phyloP scores from a whole-genome alignment of 2,888 invertebrate species.

The Drosophila nigricruria region DNA sequence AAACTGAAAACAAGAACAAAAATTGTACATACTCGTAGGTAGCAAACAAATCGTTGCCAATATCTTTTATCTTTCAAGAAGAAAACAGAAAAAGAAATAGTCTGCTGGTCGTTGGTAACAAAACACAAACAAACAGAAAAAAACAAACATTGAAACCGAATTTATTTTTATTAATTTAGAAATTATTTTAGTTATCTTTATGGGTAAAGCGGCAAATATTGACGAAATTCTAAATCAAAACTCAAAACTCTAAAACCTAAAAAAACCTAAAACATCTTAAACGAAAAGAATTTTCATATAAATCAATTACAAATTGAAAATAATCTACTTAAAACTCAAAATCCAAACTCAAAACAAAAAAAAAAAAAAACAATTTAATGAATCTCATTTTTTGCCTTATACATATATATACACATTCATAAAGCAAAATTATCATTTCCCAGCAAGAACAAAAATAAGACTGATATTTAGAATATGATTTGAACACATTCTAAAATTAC shows the following conservation, averaged over 20 bases:
- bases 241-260: background rate
- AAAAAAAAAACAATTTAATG: too few relatives aligned
- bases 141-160: background rate
- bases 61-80: background rate
- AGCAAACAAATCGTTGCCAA: slow-evolving; percentile 51
- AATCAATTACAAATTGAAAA: background rate
- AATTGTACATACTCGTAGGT: slow-evolving; percentile 19
- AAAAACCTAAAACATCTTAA: background rate
- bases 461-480: background rate
- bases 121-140: background rate
- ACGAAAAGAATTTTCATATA: background rate
- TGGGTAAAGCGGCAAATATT: slow-evolving; percentile 20
- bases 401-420: too few relatives aligned
- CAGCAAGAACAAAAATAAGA: background rate
- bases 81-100: background rate
- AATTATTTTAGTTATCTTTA: background rate
- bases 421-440: background rate
- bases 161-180: slow-evolving; percentile 5
- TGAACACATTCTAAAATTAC: background rate
- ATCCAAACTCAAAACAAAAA: background rate
- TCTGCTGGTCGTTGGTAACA: slow-evolving; percentile 33
- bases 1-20: slow-evolving; percentile 9
- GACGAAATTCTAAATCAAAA: slow-evolving; percentile 24
- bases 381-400: background rate
- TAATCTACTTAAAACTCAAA: background rate